Percentiles rank a stretch among this genome's conserved stretches.
Conservation (phyloP, 2,888 invertebrate genomes). For the Agonopterix subpropinquella region DNA sequence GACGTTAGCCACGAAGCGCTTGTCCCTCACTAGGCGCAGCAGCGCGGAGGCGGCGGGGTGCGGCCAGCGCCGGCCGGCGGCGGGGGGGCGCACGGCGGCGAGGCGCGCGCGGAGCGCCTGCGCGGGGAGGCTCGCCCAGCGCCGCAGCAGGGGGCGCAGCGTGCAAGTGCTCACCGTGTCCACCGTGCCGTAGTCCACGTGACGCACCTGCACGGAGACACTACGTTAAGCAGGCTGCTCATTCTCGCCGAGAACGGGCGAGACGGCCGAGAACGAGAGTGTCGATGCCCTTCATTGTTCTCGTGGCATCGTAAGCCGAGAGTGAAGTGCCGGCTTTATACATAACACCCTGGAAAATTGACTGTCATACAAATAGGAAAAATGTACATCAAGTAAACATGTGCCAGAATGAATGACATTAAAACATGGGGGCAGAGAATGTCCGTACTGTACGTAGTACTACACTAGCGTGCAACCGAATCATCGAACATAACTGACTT, state of each 20-base stretch:
- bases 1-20: constrained; percentile 52
- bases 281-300: too few species aligned
- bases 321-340: too few species aligned
- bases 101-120: constrained; percentile 71
- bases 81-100: constrained; percentile 55
- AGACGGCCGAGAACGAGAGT: too few species aligned
- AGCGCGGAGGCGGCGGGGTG: constrained; percentile 50
- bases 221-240: background rate
- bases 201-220: constrained; percentile 56
- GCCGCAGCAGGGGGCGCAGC: constrained; percentile 49
- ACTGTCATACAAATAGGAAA: too few species aligned
- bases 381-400: too few species aligned
- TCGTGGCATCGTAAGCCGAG: too few species aligned
- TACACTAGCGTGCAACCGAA: too few species aligned
- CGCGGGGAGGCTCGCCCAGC: constrained; percentile 58
- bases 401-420: too few species aligned
- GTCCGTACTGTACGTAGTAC: too few species aligned
- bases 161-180: constrained; percentile 27
- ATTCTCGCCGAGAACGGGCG: background rate
- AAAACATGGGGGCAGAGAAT: too few species aligned
- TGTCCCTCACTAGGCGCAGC: constrained; percentile 43
- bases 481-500: too few species aligned
- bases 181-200: constrained; percentile 77
- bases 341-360: background rate
- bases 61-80: constrained; percentile 60